Evolutionary conservation across 1,140 invertebrate genomes (phyloP).

Genomic region (Gryllus bimaculatus): DNA sequence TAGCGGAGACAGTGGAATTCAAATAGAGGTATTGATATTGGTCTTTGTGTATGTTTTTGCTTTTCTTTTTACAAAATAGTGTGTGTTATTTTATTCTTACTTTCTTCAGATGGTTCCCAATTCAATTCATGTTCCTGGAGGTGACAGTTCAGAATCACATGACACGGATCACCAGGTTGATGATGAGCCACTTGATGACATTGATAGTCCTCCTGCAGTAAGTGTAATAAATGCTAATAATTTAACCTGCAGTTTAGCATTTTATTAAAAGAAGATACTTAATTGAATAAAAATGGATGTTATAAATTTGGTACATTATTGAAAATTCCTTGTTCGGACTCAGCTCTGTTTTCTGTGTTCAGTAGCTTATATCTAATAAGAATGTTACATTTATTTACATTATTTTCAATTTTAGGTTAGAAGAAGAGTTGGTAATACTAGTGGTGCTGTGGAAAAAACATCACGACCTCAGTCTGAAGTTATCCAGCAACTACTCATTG

Average conservation of each 20-base stretch:
- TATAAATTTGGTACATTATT: neutral
- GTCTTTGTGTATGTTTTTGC: neutral
- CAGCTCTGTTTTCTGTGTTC: no score
- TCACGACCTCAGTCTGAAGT: conserved; percentile 49
- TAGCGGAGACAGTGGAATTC: conserved; percentile 64
- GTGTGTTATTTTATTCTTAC: neutral
- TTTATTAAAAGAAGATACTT: neutral
- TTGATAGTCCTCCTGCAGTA: conserved; percentile 46
- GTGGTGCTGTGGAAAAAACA: conserved; percentile 21
- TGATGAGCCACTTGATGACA: conserved; percentile 36
- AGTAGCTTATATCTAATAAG: no score
- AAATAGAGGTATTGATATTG: conserved; percentile 46
- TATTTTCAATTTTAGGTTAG: conserved; percentile 23
- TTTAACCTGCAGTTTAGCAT: neutral
- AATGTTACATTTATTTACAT: neutral
- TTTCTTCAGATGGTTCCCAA: conserved; percentile 42
- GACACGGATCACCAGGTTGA: conserved; percentile 44
- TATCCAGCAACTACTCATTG: conserved; percentile 49
- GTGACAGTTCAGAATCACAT: conserved; percentile 51
- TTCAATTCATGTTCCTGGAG: conserved; percentile 36
- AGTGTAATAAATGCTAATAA: conserved; percentile 17
- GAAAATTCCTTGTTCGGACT: neutral
- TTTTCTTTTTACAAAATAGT: neutral
- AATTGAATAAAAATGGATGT: neutral
- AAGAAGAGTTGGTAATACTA: conserved; percentile 21